Base-by-base conservation (phyloP, 2,113 vertebrate species). In the Pogona vitticeps region DNA sequence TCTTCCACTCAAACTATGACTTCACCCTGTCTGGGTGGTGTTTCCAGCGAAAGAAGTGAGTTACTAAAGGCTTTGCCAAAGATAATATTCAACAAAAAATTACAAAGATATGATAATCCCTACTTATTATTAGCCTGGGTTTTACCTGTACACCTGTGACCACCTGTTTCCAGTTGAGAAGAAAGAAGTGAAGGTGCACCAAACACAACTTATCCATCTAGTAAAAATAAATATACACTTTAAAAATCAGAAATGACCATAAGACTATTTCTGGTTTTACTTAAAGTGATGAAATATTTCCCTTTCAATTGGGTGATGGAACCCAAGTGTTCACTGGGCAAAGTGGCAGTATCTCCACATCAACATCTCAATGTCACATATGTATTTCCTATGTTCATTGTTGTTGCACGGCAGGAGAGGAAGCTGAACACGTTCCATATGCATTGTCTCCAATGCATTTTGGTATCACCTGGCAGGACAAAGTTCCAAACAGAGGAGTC, bases 1-100 rank as follows among this genome's bases (percentile, higher is more conserved):
- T 79, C 75, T 65, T 61, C 89, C 82, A 70, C 76, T 89, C 83
- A 80, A 94, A 96, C 88, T 85, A 46, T 3, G 36, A 42, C 67
- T 79, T 80, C 20, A 79, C 13, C 77, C 81, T 73, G 17, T 65
- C 72, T 82, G 40, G 40, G 17, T 65, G 42, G 71, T 78, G 75
- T 82, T 76, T 67, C 42, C 76, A 75, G 9, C 38, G 59, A 56
- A n/a, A 6, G 1, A 71, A 56, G 26, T 33, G 23, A 1, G 13
- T 61, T 46, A 9, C 15, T 20, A 70, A 70, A 79, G 76, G 1
- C 10, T 71, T 71, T 58, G 17, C 70, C 52, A 58, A 21, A 68
- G 21, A 75, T 38, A 42, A 70, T 4, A 31, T 85, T 68, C 70
- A 81, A 81, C 2, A 59, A 71, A 79, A 42, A 6, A 61, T 20